Evolutionary conservation across 2,888 invertebrate genomes (phyloP), one percentile per base, ranked within the genome.

Genomic region (Petrophora chlorosata): DNA sequence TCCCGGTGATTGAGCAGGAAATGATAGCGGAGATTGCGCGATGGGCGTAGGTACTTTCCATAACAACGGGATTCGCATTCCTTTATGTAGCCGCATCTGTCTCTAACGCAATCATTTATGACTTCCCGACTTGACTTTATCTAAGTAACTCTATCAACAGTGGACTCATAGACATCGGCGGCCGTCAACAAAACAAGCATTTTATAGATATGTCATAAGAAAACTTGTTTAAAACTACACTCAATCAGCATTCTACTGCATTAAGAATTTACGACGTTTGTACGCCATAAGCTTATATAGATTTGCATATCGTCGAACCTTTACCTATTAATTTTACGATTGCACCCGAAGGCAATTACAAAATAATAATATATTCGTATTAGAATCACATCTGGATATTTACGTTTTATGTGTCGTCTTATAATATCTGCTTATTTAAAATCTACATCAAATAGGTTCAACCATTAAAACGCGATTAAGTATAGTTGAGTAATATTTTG

Each of bases 31-130:
- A 67, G 67, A 73, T 75, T 65, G 64, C 49, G 56, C 60, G 56
- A 62, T 63, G 65, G 61, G 63, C 9, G 47, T n/a, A n/a, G n/a
- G n/a, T 23, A 29, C 62, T 65, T 59, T 56, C 61, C 62, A 59
- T 59, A 62, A 63, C 70, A 83, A 82, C 83, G 81, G 79, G 73
- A 80, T 68, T 64, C 38, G 61, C 79, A 76, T 82, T 79, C 77
- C 76, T 53, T 41, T 43, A 35, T 47, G 53, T 46, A 49, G 53
- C 42, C 47, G 43, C 40, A 40, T 33, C 22, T 36, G 22, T 41
- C 36, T 29, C 8, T 16, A 16, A n/a, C 17, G 30, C 39, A 35
- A 29, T 35, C 34, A 29, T 43, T 26, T 25, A 47, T 33, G 28
- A 33, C 15, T 25, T 13, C 25, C 7, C 13, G 23, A 42, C 43